Evolutionary conservation across 1,140 invertebrate species (phyloP), one percentile per base, ranked within the genome.

Genomic region (Oryctes rhinoceros): DNA sequence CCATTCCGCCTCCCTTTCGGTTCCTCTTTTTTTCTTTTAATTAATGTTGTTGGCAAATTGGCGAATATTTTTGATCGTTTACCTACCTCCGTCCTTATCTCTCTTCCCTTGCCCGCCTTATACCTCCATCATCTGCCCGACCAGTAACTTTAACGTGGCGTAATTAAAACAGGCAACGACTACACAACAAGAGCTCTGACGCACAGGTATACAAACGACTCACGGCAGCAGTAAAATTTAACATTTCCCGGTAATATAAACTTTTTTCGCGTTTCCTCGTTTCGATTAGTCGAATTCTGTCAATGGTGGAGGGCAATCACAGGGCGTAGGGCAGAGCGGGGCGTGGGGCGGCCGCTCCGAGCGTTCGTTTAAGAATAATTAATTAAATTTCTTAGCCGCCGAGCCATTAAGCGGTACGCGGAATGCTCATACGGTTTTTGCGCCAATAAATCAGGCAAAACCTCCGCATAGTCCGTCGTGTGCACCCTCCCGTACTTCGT

Each of bases 341-440:
- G 15, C 4, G 15, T 3, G 15, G 15, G 53, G 53, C 5, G 53
- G 18, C 53, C 53, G 53, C n/a, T 75, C 78, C 47, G 76, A 76
- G 80, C 39, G 78, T 75, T 78, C 53, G 53, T 80, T 81, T 81
- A 49, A 80, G 79, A 82, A 82, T 82, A 82, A 82, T 82, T 82
- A 82, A 82, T 82, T 81, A 82, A 82, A 82, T 82, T 82, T 82
- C 82, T 81, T 80, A 39, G 67, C 47, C 67, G 53, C 53, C 53
- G 53, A 18, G 39, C 24, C 47, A 77, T 24, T 47, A 48, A 49
- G 15, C 13, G 18, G 18, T 18, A 53, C n/a, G 49, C 49, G 80
- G 79, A 81, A 80, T 80, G 81, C 78, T 80, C 78, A 80, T 81
- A 80, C 81, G 80, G 47, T 74, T 78, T 78, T 75, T 74, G 49